Evolutionary conservation across 2,113 vertebrate species (phyloP).

Genomic region (Microtus oregoni): DNA sequence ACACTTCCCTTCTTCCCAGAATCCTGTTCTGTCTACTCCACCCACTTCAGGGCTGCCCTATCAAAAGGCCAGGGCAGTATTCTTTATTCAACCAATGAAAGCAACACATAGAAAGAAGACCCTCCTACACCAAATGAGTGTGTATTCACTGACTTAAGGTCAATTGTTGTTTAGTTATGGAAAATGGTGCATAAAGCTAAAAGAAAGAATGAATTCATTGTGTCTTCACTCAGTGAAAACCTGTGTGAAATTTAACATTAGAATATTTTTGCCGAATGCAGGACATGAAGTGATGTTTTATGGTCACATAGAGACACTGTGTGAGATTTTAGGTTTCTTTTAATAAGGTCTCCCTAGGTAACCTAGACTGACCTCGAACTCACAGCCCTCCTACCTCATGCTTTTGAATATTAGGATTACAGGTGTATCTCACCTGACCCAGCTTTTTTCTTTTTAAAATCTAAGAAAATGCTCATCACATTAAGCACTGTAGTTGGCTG

Average conservation of each 20-base stretch:
- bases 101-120: no score
- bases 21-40: no score
- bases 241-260: not conserved
- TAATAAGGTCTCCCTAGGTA: not conserved
- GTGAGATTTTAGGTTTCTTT: not conserved
- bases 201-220: not conserved
- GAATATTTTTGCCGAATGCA: not conserved
- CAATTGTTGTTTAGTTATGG: slow-evolving; percentile 9
- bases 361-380: not conserved
- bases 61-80: no score
- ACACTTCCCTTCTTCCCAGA: no score
- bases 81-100: no score
- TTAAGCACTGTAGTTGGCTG: not conserved
- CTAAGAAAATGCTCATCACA: not conserved
- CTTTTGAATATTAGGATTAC: not conserved
- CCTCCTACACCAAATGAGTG: no score
- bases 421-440: not conserved
- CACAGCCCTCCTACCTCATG: not conserved
- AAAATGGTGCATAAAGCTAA: not conserved
- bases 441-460: not conserved
- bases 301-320: not conserved
- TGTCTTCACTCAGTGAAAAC: not conserved
- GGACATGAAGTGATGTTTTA: not conserved
- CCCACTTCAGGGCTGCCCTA: no score
- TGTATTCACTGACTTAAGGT: not conserved